These are phyloP conservation scores for Agrotis ipsilon DNA, from an alignment of 2,888 invertebrate species.

Conservation along the genomic window DNA sequence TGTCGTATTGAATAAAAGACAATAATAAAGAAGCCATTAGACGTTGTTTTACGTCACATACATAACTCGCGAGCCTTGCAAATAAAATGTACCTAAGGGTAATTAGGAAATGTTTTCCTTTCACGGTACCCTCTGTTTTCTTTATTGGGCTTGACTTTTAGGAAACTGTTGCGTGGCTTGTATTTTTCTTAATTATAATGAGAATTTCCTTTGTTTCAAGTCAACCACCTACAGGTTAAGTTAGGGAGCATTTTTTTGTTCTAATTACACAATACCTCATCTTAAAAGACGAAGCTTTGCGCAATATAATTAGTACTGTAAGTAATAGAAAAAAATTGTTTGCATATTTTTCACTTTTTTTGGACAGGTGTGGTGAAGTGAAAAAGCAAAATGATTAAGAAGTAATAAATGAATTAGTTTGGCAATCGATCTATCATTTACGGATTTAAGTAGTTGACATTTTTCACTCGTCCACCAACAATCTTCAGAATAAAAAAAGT, in stretches of 20 bases:
- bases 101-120: conserved; percentile 20
- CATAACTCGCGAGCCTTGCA: not conserved
- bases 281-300: not conserved
- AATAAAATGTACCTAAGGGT: conserved; percentile 7
- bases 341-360: too few species aligned
- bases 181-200: not conserved
- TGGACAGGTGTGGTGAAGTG: too few species aligned
- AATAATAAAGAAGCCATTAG: conserved; percentile 7
- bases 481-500: too few species aligned
- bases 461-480: not conserved
- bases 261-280: too few species aligned
- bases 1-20: not conserved
- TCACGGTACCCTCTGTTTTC: not conserved
- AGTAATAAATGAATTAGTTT: too few species aligned
- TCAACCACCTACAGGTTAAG: not conserved
- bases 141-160: not conserved
- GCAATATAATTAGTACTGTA: too few species aligned
- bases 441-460: not conserved
- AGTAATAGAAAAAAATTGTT: too few species aligned
- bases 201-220: not conserved
- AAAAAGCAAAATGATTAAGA: too few species aligned
- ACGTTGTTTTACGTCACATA: not conserved
- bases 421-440: too few species aligned
- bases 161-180: not conserved
- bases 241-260: not conserved